These are phyloP conservation scores for Cepphus grylle DNA, from an alignment of 2,113 vertebrate species.

Conservation along the genomic window DNA sequence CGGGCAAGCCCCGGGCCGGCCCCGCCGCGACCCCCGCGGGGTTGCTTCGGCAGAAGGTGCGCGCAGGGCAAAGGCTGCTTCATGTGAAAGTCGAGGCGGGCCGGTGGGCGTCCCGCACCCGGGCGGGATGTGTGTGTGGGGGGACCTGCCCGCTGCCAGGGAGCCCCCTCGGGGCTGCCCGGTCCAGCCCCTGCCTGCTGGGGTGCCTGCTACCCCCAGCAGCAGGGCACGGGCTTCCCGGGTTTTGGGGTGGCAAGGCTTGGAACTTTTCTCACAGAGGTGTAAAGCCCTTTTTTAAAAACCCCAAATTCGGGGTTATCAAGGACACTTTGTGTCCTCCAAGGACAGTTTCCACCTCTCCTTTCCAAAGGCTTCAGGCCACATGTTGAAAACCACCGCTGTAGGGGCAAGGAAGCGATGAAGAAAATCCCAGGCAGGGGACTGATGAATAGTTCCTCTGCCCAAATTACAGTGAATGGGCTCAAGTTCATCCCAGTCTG, in stretches of 20 bases:
- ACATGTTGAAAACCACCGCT: not conserved
- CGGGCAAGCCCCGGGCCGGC: not conserved
- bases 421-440: not conserved
- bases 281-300: not conserved
- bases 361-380: not conserved
- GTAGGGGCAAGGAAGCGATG: not conserved
- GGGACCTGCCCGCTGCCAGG: not conserved
- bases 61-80: not conserved
- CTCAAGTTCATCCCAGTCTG: not conserved
- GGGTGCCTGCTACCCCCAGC: not conserved
- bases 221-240: not conserved
- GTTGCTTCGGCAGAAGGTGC: not conserved
- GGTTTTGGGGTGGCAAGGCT: not conserved
- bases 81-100: accelerated
- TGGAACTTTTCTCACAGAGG: not conserved
- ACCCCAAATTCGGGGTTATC: not conserved
- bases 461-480: not conserved
- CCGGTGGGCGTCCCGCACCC: not conserved
- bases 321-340: not conserved
- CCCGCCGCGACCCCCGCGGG: not conserved
- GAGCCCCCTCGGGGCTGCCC: not conserved
- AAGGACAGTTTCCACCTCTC: not conserved
- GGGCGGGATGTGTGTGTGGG: accelerated
- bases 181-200: not conserved
- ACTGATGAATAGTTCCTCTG: not conserved